A percentile compares a stretch with the other conserved stretches of the same genome.
These are phyloP conservation scores for Dromius quadrimaculatus DNA, from an alignment of 2,888 invertebrate genomes.

Conservation along the genomic window DNA sequence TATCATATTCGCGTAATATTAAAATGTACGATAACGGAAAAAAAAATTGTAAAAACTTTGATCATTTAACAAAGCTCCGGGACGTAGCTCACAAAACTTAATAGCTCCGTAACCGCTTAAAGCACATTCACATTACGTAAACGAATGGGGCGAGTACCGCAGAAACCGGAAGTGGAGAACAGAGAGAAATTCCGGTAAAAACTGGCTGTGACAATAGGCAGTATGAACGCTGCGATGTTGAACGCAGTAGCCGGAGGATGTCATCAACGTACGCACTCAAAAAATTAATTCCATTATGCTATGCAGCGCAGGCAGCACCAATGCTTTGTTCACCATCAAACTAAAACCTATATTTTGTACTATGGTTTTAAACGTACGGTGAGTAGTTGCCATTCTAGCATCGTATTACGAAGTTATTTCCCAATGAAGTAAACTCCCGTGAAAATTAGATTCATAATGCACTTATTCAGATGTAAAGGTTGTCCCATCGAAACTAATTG, in stretches of 20 bases:
- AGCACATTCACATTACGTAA: constrained; percentile 34
- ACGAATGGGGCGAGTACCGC: constrained; percentile 14
- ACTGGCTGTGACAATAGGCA: constrained; percentile 3
- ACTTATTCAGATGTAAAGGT: too few species aligned
- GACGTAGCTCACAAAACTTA: constrained; percentile 36
- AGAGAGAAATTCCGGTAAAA: constrained; percentile 28
- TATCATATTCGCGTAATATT: constrained; percentile 3
- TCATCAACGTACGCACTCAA: constrained; percentile 34
- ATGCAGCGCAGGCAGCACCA: constrained; percentile 24
- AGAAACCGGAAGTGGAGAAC: too few species aligned
- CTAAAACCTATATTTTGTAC: too few species aligned
- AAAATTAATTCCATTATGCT: constrained; percentile 48
- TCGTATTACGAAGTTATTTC: too few species aligned
- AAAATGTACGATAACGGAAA: constrained; percentile 8
- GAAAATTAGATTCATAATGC: too few species aligned
- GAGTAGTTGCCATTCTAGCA: too few species aligned
- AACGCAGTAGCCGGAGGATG: constrained; percentile 17
- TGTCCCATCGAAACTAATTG: too few species aligned
- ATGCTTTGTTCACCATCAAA: constrained; percentile 22
- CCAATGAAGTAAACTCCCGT: too few species aligned
- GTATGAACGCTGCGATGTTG: background rate
- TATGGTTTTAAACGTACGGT: too few species aligned
- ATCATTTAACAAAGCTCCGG: constrained; percentile 22
- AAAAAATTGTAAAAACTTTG: constrained; percentile 29
- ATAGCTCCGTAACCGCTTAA: constrained; percentile 35